These are phyloP conservation scores for Calcarius lapponicus DNA, from an alignment of 2,797 vertebrate genomes.

Conservation along the genomic window DNA sequence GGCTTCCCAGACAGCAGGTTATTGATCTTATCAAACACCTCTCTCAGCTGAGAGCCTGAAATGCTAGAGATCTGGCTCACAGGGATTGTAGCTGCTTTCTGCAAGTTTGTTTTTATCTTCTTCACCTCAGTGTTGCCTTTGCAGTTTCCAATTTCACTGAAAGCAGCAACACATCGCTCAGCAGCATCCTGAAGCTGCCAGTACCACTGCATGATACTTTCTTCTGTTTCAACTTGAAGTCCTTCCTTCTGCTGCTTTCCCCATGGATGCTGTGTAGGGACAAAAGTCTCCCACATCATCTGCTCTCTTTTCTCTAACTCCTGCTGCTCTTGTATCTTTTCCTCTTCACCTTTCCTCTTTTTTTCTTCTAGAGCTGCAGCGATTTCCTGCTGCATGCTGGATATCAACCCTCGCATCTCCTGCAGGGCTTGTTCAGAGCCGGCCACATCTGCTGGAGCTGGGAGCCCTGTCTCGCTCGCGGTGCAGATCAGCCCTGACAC, in stretches of 20 bases:
- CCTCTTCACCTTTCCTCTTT: constrained; percentile 77
- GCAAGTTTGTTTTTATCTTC: constrained; percentile 89
- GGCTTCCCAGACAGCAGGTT: constrained; percentile 84
- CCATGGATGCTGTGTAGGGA: constrained; percentile 68
- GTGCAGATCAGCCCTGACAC: constrained; percentile 87
- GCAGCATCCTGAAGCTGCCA: constrained; percentile 82
- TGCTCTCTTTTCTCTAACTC: constrained; percentile 79
- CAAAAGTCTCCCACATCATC: constrained; percentile 70
- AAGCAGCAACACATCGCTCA: constrained; percentile 75
- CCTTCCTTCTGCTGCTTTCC: constrained; percentile 77
- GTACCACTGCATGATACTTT: constrained; percentile 84
- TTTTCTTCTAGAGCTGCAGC: constrained; percentile 75
- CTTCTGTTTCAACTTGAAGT: constrained; percentile 83
- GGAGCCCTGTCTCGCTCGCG: constrained; percentile 85
- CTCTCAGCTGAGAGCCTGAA: constrained; percentile 85
- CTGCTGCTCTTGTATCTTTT: constrained; percentile 72
- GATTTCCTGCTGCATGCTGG: constrained; percentile 80
- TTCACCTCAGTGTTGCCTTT: constrained; percentile 84
- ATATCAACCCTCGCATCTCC: constrained; percentile 85
- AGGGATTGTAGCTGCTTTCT: constrained; percentile 90
- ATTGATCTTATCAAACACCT: constrained; percentile 91
- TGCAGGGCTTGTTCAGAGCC: constrained; percentile 82
- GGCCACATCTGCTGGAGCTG: constrained; percentile 82
- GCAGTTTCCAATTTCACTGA: constrained; percentile 79
- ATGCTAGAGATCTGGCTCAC: constrained; percentile 91